Evolutionary conservation across 2,113 vertebrate genomes (phyloP).

Genomic region (Benthochromis sp.): DNA sequence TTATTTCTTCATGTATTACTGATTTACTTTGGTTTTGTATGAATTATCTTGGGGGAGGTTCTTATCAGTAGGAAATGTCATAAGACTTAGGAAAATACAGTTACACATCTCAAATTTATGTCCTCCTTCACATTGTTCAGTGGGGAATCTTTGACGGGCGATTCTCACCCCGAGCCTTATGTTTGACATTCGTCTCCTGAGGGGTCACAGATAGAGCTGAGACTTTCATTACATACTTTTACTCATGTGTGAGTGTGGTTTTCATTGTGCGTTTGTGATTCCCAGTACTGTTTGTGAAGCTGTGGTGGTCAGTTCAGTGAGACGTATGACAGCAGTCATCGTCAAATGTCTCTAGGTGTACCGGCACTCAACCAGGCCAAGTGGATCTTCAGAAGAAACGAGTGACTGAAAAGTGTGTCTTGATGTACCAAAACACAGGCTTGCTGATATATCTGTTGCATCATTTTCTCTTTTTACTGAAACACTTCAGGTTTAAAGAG

Average conservation of each 20-base stretch:
- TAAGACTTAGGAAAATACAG: not conserved
- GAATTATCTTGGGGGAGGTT: not conserved
- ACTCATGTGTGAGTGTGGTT: not conserved
- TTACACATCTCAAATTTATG: not conserved
- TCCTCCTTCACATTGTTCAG: not conserved
- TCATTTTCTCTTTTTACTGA: not conserved
- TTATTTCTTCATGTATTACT: not conserved
- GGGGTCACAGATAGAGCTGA: not conserved
- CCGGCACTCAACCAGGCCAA: not conserved
- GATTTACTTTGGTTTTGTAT: not conserved
- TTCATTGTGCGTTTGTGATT: not conserved
- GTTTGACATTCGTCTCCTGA: not conserved
- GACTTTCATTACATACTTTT: not conserved
- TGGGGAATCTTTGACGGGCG: not conserved
- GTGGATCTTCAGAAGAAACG: not conserved
- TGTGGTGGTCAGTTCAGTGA: not conserved
- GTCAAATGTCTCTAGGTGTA: not conserved
- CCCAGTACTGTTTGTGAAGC: not conserved
- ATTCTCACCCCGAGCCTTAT: not conserved
- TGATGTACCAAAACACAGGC: not conserved
- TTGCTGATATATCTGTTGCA: not conserved
- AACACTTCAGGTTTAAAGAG: not conserved
- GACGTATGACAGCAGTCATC: not conserved
- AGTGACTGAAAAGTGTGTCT: not conserved
- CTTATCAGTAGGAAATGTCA: not conserved